These are phyloP conservation scores for Petrosia ficiformis DNA, from an alignment of 37 sponge, comb jelly and placozoan species.

Conservation along the genomic window DNA sequence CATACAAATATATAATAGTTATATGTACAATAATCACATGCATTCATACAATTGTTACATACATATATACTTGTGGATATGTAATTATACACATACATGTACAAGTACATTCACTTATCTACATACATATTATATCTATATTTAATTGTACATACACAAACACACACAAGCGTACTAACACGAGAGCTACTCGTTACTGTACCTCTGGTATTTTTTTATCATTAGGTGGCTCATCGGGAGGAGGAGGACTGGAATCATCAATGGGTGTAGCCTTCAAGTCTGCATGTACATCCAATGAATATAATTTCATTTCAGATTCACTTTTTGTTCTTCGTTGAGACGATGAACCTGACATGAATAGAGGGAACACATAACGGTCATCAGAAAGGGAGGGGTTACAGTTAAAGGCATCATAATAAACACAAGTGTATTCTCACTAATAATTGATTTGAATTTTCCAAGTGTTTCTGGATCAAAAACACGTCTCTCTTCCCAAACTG, in stretches of 20 bases:
- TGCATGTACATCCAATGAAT: background rate
- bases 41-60: background rate
- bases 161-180: too few relatives aligned
- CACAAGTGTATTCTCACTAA: conserved; percentile 34
- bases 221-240: conserved; percentile 40
- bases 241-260: background rate
- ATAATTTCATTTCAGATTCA: conserved; percentile 39
- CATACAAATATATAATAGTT: background rate
- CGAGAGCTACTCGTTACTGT: too few relatives aligned
- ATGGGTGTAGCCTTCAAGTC: background rate
- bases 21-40: background rate
- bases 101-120: background rate
- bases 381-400: background rate
- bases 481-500: conserved; percentile 85
- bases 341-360: conserved; percentile 3
- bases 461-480: conserved; percentile 58
- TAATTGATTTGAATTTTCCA: conserved; percentile 31
- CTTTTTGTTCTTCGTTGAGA: conserved; percentile 37
- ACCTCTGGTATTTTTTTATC: conserved; percentile 52
- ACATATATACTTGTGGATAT: background rate
- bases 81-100: background rate
- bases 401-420: background rate
- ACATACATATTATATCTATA: too few relatives aligned
- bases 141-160: too few relatives aligned
- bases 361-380: background rate